Evolutionary conservation across 2,888 invertebrate species (phyloP), one percentile per base, ranked within the genome.

Genomic region (Dyspetes luteomarginatus): DNA sequence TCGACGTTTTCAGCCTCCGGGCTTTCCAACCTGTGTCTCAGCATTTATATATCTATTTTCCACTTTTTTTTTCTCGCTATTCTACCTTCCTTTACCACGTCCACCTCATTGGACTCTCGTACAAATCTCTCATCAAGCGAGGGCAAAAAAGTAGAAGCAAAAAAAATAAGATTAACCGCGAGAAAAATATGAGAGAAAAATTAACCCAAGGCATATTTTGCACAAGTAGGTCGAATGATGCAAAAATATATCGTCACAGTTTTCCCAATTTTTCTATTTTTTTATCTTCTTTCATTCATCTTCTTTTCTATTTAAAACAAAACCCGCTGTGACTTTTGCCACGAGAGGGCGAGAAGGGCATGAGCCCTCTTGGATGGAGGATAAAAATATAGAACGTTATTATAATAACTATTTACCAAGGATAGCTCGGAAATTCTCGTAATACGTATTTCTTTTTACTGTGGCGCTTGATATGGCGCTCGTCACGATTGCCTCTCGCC

Each of bases 221-320:
- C 41, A 9, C 36, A 72, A 60, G 36, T 72, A 28, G 71, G 71
- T 72, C 71, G 60, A 71, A 72, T 15, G 43, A 48, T 50, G 41
- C 36, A 41, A 12, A 62, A 72, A 52, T 52, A n/a, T n/a, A 52
- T 72, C 58, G 15, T 64, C 15, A 5, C 26, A 2, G 24, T 64
- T 24, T n/a, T 7, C 41, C 5, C 22, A 41, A 22, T 58, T 58
- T 22, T 17, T 24, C 41, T 41, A 7, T 60, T 22, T 60, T 4
- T 24, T 19, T 41, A 17, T 4, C 45, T 5, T 24, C 43, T 9
- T 9, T 43, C 24, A 1, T 45, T 30, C 36, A 7, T 64, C 26
- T 62, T 26, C 45, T 24, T 24, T 7, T 2, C 1, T 12, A 60
- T 24, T 60, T 19, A 17, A 36, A 41, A 15, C 60, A 9, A n/a